phyloP scores from a whole-genome alignment of 2,797 vertebrate genomes.

The Jordanella pulchra region DNA sequence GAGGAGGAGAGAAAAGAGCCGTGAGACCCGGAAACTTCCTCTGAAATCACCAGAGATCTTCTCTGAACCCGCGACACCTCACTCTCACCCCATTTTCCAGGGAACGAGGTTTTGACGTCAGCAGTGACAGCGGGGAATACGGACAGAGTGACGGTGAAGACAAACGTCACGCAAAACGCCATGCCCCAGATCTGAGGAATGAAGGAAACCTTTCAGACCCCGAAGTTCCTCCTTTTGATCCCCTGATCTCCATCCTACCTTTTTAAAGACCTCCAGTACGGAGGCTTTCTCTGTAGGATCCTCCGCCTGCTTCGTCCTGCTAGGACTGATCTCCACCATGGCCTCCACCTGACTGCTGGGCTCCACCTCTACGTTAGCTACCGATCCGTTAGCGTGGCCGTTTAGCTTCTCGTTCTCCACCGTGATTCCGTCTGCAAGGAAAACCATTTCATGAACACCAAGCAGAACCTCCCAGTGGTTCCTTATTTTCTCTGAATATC shows the following conservation, averaged over 20 bases:
- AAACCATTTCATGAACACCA: neutral
- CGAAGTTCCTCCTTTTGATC: too few species aligned
- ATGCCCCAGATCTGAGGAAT: constrained; percentile 84
- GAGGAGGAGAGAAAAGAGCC: neutral
- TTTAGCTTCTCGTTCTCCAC: constrained; percentile 60
- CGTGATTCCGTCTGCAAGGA: constrained; percentile 25
- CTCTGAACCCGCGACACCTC: neutral
- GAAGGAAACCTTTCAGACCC: fast-evolving
- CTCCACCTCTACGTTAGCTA: neutral
- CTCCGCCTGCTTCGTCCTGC: constrained; percentile 21
- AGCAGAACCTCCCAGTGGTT: neutral
- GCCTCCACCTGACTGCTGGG: neutral
- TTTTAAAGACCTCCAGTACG: constrained; percentile 77
- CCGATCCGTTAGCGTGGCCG: constrained; percentile 49
- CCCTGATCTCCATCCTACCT: constrained; percentile 67
- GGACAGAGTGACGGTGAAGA: constrained; percentile 87
- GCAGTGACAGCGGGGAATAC: constrained; percentile 89
- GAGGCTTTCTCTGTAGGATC: constrained; percentile 66
- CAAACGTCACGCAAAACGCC: constrained; percentile 87
- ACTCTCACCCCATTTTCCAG: constrained; percentile 81
- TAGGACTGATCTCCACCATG: neutral
- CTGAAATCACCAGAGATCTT: neutral
- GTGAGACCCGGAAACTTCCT: neutral
- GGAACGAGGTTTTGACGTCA: constrained; percentile 75
- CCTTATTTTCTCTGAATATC: too few species aligned